Evolutionary conservation across 1,140 invertebrate species (phyloP).

Genomic region (Drosophila pruinosa): DNA sequence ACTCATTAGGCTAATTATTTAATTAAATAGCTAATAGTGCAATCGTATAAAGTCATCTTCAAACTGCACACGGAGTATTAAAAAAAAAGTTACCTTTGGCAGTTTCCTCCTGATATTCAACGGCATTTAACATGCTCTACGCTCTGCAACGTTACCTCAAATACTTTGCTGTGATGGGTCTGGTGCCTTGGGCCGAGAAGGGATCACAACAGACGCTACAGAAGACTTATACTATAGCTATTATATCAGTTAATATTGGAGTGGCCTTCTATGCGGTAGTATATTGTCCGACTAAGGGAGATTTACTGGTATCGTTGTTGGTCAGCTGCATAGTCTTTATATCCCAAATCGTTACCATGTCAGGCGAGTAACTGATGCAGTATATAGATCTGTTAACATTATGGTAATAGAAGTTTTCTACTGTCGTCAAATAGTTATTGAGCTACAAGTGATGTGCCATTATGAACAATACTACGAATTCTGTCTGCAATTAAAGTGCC

Average conservation of each 20-base stretch:
- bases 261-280: constrained; percentile 4
- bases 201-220: constrained; percentile 18
- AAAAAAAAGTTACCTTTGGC: neutral
- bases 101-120: neutral
- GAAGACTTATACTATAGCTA: constrained; percentile 30
- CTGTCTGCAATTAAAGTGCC: constrained; percentile 28
- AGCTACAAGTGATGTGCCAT: constrained; percentile 48
- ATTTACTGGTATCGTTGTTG: constrained; percentile 40
- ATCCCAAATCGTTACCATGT: constrained; percentile 42
- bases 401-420: neutral
- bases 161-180: constrained; percentile 56
- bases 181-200: constrained; percentile 51
- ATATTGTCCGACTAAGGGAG: neutral
- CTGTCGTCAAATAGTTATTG: constrained; percentile 22
- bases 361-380: constrained; percentile 1
- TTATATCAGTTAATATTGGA: constrained; percentile 31
- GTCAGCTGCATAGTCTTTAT: constrained; percentile 55
- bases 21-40: constrained; percentile 5
- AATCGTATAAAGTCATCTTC: constrained; percentile 7
- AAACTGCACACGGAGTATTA: neutral
- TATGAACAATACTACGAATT: constrained; percentile 46
- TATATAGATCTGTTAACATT: neutral
- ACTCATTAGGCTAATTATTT: constrained; percentile 18
- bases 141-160: constrained; percentile 48
- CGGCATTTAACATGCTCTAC: constrained; percentile 43